These are phyloP conservation scores for Cheilosia grossa DNA, from an alignment of 2,888 invertebrate species.

Conservation along the genomic window DNA sequence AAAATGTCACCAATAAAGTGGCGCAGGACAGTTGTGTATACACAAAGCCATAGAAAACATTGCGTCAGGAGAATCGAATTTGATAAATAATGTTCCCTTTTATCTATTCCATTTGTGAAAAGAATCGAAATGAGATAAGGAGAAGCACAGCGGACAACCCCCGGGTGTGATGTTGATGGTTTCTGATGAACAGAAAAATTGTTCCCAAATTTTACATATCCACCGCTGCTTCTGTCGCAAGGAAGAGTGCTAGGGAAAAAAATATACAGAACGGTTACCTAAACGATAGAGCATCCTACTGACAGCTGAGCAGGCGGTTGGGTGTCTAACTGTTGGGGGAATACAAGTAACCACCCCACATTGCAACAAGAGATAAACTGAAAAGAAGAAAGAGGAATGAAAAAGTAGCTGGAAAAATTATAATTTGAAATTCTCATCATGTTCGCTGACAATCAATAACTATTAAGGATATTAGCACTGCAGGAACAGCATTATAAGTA, in stretches of 20 bases:
- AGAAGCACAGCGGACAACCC: constrained; percentile 7
- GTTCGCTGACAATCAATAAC: constrained; percentile 73
- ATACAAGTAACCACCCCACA: constrained; percentile 13
- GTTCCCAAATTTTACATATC: constrained; percentile 53
- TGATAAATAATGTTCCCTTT: constrained; percentile 66
- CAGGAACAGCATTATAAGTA: constrained; percentile 72
- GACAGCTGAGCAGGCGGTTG: constrained; percentile 46
- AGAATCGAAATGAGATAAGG: constrained; percentile 64
- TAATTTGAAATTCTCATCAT: constrained; percentile 72
- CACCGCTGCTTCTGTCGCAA: constrained; percentile 8
- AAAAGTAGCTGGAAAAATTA: constrained; percentile 49
- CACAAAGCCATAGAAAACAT: constrained; percentile 44
- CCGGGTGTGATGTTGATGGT: constrained; percentile 29
- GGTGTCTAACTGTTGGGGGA: constrained; percentile 7
- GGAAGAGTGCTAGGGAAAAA: constrained; percentile 1
- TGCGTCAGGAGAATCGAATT: constrained; percentile 68
- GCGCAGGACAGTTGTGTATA: constrained; percentile 44
- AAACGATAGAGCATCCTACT: constrained; percentile 53
- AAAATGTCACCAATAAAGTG: constrained; percentile 53
- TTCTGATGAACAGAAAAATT: constrained; percentile 57
- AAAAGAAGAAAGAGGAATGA: constrained; percentile 27
- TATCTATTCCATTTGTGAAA: constrained; percentile 64
- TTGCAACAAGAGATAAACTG: constrained; percentile 41
- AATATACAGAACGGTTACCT: constrained; percentile 22
- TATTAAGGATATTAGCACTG: constrained; percentile 74